phyloP scores from a whole-genome alignment of 2,113 vertebrate genomes.

The Diphyllodes magnificus region DNA sequence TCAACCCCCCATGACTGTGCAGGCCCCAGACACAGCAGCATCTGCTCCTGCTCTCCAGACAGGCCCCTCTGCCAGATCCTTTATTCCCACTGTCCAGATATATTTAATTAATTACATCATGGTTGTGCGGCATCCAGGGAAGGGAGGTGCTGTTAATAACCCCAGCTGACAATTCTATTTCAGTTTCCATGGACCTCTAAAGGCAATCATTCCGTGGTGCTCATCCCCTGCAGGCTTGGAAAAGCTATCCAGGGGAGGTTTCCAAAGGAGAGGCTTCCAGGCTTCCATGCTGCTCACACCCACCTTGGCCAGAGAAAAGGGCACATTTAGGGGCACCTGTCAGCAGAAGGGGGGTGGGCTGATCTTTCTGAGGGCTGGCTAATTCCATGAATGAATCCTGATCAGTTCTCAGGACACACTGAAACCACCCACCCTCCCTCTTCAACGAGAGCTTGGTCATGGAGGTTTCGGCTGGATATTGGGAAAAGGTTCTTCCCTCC shows the following conservation, averaged over 20 bases:
- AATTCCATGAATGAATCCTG: not conserved
- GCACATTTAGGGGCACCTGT: fast-evolving
- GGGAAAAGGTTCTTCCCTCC: not conserved
- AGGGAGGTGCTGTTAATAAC: not conserved
- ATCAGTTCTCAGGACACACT: not conserved
- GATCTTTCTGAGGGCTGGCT: not conserved
- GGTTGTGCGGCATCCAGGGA: not conserved
- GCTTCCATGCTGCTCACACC: not conserved
- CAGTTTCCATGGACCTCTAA: not conserved
- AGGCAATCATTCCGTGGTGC: not conserved
- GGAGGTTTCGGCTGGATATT: not conserved
- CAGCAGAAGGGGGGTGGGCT: not conserved
- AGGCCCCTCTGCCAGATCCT: not conserved
- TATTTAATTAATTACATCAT: not conserved
- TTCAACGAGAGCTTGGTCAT: no score
- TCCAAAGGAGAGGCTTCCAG: not conserved
- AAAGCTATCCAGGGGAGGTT: not conserved
- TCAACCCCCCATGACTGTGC: not conserved
- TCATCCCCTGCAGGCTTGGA: not conserved
- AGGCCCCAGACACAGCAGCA: not conserved
- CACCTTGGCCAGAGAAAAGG: not conserved
- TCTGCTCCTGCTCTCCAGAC: not conserved
- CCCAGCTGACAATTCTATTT: not conserved
- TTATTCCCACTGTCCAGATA: not conserved
- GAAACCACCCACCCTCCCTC: not conserved